Percentiles rank a stretch among this genome's conserved stretches.
Evolutionary conservation across 2,797 vertebrate genomes (phyloP).

Genomic region (Etheostoma perlongum): DNA sequence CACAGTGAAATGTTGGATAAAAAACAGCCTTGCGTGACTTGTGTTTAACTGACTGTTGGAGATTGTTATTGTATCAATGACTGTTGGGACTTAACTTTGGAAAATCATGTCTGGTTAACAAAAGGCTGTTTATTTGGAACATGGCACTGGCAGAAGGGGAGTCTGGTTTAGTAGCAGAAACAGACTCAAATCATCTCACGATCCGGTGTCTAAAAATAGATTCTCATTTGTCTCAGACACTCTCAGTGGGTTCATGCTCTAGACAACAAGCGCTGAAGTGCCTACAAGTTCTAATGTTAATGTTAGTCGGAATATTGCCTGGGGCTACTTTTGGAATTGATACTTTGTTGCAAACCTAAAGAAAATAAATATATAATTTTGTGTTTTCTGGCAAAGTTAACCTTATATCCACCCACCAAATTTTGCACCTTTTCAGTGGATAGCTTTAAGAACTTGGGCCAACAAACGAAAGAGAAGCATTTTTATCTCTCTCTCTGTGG

Average conservation of each 20-base stretch:
- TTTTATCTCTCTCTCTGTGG: conserved; percentile 5
- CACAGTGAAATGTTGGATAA: conserved; percentile 65
- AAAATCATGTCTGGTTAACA: conserved; percentile 77
- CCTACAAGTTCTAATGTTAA: conserved; percentile 54
- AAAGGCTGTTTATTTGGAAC: conserved; percentile 80
- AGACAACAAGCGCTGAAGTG: conserved; percentile 65
- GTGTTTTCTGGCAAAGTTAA: conserved; percentile 46
- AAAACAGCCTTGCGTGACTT: conserved; percentile 62
- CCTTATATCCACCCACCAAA: conserved; percentile 54
- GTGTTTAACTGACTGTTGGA: conserved; percentile 73
- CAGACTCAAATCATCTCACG: conserved; percentile 76
- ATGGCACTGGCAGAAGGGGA: conserved; percentile 69
- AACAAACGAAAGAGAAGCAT: conserved; percentile 31
- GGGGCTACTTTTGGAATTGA: conserved; percentile 30
- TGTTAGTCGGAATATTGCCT: conserved; percentile 48
- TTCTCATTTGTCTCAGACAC: conserved; percentile 69
- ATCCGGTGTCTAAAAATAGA: conserved; percentile 78
- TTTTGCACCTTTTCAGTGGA: conserved; percentile 48
- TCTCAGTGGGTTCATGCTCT: conserved; percentile 49
- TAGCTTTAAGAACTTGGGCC: conserved; percentile 39
- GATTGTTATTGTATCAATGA: conserved; percentile 84
- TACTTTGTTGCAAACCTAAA: conserved; percentile 37
- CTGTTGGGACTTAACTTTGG: conserved; percentile 76
- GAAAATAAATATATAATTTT: conserved; percentile 24
- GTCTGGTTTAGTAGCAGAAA: conserved; percentile 66